Evolutionary conservation across 35 echinoderm and acorn worm species (phyloP), one percentile per base, ranked within the genome.

Genomic region (Nesometra sesokonis): DNA sequence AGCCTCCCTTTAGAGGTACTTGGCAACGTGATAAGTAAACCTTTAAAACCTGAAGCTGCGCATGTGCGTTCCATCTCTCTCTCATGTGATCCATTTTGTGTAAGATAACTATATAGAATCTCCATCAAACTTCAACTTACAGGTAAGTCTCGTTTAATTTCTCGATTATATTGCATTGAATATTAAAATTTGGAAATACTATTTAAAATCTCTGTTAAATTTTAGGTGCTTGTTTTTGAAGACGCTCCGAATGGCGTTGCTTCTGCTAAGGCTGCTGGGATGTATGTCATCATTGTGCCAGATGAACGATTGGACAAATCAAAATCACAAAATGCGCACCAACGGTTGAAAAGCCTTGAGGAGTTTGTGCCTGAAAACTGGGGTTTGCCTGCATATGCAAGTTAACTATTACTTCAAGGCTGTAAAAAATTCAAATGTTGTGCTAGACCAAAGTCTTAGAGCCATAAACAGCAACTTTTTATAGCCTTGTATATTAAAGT

Each of bases 191-290:
- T 37, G n/a, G n/a, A n/a, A n/a, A n/a, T n/a, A n/a, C n/a, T n/a
- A n/a, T n/a, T n/a, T n/a, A n/a, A n/a, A n/a, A n/a, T 81, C 47
- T 30, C 77, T 77, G 77, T 85, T 19, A 11, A 67, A 67, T 47
- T 36, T 13, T 84, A 97, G 95, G 85, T 97, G 67, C 85, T 99
- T 4, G 96, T 99, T 0, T 94, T 99, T 94, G 96, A 99, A 80
- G 96, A 99, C 87, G 89, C 96, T 0, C 37, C 82, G 11, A 85
- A 77, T 46, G 96, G 96, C 29, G 86, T 94, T 11, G 19, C 87
- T 31, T 84, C 96, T 57, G 92, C 85, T 13, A 84, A 82, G 34
- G 95, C 96, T 33, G 96, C 96, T 23, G 90, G 86, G 37, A 99
- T 99, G 96, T 78, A 88, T 34, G 90, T 85, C 30, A 82, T 99